Base-by-base conservation (phyloP, 2,113 vertebrate genomes). In the Thamnophis sirtalis region DNA sequence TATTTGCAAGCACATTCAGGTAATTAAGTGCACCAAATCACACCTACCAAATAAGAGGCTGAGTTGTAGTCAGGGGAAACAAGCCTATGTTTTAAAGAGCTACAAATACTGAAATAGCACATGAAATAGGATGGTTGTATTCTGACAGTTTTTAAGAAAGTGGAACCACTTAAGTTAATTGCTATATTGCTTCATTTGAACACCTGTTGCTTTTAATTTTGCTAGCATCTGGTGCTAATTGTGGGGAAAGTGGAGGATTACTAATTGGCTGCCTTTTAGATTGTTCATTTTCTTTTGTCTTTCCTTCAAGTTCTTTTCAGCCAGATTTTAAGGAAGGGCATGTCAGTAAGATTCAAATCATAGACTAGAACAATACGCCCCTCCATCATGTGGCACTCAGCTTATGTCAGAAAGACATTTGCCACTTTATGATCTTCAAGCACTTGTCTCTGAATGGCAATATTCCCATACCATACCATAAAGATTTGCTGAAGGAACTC, bases 141-240 rank as follows among this genome's bases (percentile, higher is more conserved):
- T 80, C 89, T 91, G 58, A 63, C 84, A 92, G 89, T 93, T 95
- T 96, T 96, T 56, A 95, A 95, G 96, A 92, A 95, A 96, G 95
- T 92, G 58, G 92, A 54, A 68, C 88, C 93, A 94, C 91, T 96
- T 94, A 95, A 93, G 94, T 94, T 95, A 94, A 96, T 96, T 96
- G 90, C 92, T 95, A 49, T 90, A 92, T 89, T 92, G 89, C 88
- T 26, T 96, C 63, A 92, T 95, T 96, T 91, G 95, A 96, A 84
- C 95, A 96, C 95, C 95, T 96, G 94, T 94, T 95, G 94, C 63
- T 92, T 95, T 93, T 94, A 94, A 96, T 96, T 80, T 95, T 94
- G 87, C 19, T 55, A 93, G 90, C 95, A 93, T 92, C 93, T 95
- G 95, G 91, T 92, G 56, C 93, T 93, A 92, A 48, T 91, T 94